Percentiles rank a stretch among this genome's conserved stretches.
These are phyloP conservation scores for Urechis unicinctus DNA, from an alignment of 2,888 invertebrate genomes.

Conservation along the genomic window DNA sequence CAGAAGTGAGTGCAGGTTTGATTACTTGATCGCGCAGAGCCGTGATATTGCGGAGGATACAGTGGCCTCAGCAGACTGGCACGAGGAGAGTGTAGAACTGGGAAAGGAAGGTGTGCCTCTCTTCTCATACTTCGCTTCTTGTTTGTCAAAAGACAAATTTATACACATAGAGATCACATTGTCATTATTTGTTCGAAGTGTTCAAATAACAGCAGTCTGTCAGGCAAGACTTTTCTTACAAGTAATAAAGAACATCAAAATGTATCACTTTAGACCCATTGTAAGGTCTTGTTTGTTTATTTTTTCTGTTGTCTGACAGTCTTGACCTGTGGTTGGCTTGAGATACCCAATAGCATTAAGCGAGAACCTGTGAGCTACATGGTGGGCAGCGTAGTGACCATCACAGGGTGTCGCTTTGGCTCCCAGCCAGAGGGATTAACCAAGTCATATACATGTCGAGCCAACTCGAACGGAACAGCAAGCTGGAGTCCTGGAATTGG, in stretches of 20 bases:
- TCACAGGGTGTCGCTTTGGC: neutral
- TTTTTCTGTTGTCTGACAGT: no score
- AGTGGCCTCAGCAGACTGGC: neutral
- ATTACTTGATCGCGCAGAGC: neutral
- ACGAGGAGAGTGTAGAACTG: neutral
- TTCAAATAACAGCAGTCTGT: no score
- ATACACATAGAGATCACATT: no score
- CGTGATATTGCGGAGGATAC: neutral
- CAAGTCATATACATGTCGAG: neutral
- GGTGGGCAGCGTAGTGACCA: conserved; percentile 3
- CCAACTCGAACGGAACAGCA: no score
- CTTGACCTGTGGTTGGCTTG: conserved; percentile 1
- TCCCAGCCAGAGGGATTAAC: neutral
- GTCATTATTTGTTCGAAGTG: no score
- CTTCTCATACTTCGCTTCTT: no score
- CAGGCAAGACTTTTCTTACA: no score
- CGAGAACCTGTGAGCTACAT: conserved; percentile 2
- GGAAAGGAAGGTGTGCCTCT: no score
- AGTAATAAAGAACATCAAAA: no score
- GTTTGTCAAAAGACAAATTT: no score
- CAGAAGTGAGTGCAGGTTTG: neutral
- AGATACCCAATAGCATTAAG: conserved; percentile 1
- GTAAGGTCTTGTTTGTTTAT: no score
- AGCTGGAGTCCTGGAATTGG: neutral
- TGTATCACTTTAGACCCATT: no score